These are phyloP conservation scores for Penaeus chinensis DNA, from an alignment of 1,140 invertebrate species.

Conservation along the genomic window DNA sequence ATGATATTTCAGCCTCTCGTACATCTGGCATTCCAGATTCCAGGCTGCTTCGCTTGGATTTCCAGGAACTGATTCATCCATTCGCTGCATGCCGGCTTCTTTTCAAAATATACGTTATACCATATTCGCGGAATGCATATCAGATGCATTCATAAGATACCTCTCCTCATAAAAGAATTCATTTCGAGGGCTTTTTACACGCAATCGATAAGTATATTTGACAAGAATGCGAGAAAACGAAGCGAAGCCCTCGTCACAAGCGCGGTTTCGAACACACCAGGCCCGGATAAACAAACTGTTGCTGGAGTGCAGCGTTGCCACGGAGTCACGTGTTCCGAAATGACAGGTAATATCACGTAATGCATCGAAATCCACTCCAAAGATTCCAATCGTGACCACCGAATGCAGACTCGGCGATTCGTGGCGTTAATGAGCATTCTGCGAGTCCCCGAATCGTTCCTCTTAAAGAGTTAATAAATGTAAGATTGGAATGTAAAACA, in stretches of 20 bases:
- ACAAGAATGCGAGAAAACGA: not conserved
- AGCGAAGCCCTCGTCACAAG: not conserved
- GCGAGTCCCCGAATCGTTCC: no score
- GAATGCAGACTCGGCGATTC: no score
- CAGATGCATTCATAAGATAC: not conserved
- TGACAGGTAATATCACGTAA: no score
- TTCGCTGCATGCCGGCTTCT: not conserved
- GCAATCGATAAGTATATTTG: not conserved
- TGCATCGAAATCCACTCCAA: no score
- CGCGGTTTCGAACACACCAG: not conserved
- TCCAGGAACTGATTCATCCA: conserved; percentile 21
- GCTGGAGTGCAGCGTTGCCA: conserved; percentile 32
- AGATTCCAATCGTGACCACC: no score
- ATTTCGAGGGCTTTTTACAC: not conserved
- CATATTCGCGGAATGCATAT: not conserved
- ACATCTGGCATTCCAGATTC: conserved; percentile 32
- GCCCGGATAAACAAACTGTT: conserved; percentile 50
- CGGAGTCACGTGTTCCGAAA: no score
- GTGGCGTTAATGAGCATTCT: no score
- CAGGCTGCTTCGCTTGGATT: conserved; percentile 31
- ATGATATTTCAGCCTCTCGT: not conserved
- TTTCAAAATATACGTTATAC: not conserved
- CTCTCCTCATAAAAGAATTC: not conserved
- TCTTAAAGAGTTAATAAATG: no score
- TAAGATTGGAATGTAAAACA: no score